phyloP scores from a whole-genome alignment of 2,797 vertebrate genomes.

The Oreortyx pictus region DNA sequence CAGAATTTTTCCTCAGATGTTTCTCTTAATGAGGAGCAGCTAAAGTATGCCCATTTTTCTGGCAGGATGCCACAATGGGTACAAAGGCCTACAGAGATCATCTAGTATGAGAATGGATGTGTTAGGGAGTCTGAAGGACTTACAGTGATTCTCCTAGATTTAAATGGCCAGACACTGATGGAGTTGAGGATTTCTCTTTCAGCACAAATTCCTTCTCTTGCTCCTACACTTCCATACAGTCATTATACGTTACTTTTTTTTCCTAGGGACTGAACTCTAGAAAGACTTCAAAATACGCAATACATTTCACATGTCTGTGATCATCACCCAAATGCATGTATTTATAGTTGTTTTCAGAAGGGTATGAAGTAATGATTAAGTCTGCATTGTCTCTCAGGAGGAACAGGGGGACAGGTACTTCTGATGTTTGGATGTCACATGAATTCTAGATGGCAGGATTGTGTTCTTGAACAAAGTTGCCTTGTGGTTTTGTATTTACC shows the following conservation, averaged over 20 bases:
- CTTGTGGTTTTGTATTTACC: background rate
- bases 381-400: slow-evolving; percentile 7
- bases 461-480: background rate
- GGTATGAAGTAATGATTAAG: slow-evolving; percentile 6
- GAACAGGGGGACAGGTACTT: rapidly evolving
- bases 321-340: slow-evolving; percentile 34
- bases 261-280: background rate
- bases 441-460: background rate
- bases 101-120: background rate
- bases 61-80: background rate
- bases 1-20: slow-evolving; percentile 52
- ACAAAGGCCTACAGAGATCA: slow-evolving; percentile 47
- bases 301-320: slow-evolving; percentile 17
- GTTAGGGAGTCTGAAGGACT: background rate
- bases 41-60: slow-evolving; percentile 43
- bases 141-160: background rate
- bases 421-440: background rate
- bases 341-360: slow-evolving; percentile 32
- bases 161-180: background rate
- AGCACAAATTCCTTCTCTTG: slow-evolving; percentile 15
- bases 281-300: slow-evolving; percentile 40
- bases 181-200: background rate
- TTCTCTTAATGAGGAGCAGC: slow-evolving; percentile 53
- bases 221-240: background rate
- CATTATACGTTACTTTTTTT: background rate